These are phyloP conservation scores for Crossocerus cetratus DNA, from an alignment of 2,888 invertebrate genomes.

Conservation along the genomic window DNA sequence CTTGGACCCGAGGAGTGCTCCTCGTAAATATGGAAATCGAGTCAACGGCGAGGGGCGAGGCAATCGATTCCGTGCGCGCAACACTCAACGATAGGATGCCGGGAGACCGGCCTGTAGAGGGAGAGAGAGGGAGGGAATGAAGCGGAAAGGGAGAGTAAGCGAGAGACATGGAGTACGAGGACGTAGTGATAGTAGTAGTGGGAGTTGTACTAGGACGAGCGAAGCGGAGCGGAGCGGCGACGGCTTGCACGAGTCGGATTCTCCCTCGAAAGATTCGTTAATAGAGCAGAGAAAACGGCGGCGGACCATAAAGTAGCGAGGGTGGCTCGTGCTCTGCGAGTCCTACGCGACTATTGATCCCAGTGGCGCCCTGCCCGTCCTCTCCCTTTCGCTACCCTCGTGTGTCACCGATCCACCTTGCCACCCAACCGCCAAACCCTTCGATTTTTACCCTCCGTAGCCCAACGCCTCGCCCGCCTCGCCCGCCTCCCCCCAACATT, in stretches of 20 bases:
- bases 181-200: no score
- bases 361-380: not conserved
- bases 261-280: slow-evolving; percentile 16
- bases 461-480: not conserved
- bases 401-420: not conserved
- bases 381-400: not conserved
- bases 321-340: slow-evolving; percentile 1
- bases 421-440: not conserved
- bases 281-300: slow-evolving; percentile 18
- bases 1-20: no score
- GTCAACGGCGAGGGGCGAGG: slow-evolving; percentile 6
- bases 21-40: slow-evolving; percentile 24
- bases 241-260: not conserved
- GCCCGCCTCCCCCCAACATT: not conserved
- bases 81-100: not conserved
- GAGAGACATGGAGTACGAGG: no score
- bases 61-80: slow-evolving; percentile 7
- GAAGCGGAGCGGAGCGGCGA: no score
- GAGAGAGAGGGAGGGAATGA: not conserved
- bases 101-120: not conserved
- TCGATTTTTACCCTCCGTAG: slow-evolving; percentile 7
- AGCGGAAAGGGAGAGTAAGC: not conserved
- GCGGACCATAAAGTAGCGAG: slow-evolving; percentile 17
- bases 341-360: slow-evolving; percentile 19
- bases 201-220: no score